These are phyloP conservation scores for Steinernema khuongi DNA, from an alignment of 1,140 invertebrate species.

Conservation along the genomic window DNA sequence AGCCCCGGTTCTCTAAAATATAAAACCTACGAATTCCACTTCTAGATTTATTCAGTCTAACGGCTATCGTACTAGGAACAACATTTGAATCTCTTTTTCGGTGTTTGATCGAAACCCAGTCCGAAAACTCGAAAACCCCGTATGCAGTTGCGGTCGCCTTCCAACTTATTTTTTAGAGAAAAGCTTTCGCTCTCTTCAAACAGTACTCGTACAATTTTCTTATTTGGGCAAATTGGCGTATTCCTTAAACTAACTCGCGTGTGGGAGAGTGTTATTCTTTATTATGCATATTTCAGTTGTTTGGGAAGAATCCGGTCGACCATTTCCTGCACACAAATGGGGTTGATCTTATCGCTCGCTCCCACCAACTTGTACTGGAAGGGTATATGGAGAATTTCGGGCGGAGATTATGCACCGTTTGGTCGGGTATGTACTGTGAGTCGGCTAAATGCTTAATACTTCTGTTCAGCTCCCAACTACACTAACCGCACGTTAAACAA, in stretches of 20 bases:
- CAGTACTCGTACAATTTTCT: no score
- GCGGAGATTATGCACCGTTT: slow-evolving; percentile 85
- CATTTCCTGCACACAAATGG: slow-evolving; percentile 82
- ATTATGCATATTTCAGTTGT: neutral
- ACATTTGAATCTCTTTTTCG: slow-evolving; percentile 29
- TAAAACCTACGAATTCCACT: no score
- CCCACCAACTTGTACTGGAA: slow-evolving; percentile 93
- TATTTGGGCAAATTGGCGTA: no score
- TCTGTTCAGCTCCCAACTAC: slow-evolving; percentile 55
- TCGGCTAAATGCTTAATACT: slow-evolving; percentile 5
- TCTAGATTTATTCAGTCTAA: no score
- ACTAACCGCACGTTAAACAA: slow-evolving; percentile 81
- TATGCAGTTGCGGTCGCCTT: no score
- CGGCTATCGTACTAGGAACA: no score
- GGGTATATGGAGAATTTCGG: slow-evolving; percentile 94
- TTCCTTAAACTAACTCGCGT: no score
- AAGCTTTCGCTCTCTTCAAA: no score
- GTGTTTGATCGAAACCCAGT: slow-evolving; percentile 46
- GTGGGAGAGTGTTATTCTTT: no score
- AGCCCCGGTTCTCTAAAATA: no score
- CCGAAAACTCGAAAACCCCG: no score
- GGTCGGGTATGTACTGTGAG: slow-evolving; percentile 68
- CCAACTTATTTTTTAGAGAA: no score
- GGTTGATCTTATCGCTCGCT: slow-evolving; percentile 89
- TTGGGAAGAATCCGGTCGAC: slow-evolving; percentile 20